phyloP scores from a whole-genome alignment of 2,113 vertebrate genomes.

The Pungitius pungitius region DNA sequence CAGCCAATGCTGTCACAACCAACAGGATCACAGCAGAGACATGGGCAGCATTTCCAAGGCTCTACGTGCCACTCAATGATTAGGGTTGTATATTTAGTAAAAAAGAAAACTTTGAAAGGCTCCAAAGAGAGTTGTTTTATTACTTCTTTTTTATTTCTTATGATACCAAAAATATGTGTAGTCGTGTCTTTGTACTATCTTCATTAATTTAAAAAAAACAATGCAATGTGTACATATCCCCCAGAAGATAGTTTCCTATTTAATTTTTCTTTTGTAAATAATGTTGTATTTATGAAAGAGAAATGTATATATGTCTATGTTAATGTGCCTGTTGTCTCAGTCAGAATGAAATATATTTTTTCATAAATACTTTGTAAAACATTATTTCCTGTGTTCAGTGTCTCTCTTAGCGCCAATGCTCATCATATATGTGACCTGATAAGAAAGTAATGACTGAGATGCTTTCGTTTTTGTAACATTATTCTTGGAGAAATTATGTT shows the following conservation, averaged over 20 bases:
- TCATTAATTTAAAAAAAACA: constrained; percentile 78
- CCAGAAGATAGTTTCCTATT: constrained; percentile 72
- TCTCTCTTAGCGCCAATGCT: not conserved
- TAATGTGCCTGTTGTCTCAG: constrained; percentile 60
- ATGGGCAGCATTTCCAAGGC: constrained; percentile 29
- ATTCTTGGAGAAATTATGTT: not conserved
- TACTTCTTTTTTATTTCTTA: constrained; percentile 25
- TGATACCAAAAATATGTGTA: constrained; percentile 76
- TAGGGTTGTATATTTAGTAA: not conserved
- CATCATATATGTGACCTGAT: not conserved
- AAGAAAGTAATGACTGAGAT: not conserved
- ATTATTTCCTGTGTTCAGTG: not conserved
- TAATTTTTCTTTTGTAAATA: constrained; percentile 78
- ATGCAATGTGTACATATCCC: constrained; percentile 79
- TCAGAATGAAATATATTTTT: constrained; percentile 81
- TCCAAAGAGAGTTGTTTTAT: constrained; percentile 34
- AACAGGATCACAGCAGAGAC: not conserved
- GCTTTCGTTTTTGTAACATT: not conserved
- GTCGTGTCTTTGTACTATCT: constrained; percentile 51
- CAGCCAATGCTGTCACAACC: constrained; percentile 20
- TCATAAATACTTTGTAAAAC: constrained; percentile 80
- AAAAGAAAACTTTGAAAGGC: constrained; percentile 14
- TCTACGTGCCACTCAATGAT: not conserved
- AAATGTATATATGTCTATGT: constrained; percentile 81
- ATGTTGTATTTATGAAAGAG: constrained; percentile 81